phyloP scores from a whole-genome alignment of 2,797 vertebrate species.

The Acanthurus tractus region DNA sequence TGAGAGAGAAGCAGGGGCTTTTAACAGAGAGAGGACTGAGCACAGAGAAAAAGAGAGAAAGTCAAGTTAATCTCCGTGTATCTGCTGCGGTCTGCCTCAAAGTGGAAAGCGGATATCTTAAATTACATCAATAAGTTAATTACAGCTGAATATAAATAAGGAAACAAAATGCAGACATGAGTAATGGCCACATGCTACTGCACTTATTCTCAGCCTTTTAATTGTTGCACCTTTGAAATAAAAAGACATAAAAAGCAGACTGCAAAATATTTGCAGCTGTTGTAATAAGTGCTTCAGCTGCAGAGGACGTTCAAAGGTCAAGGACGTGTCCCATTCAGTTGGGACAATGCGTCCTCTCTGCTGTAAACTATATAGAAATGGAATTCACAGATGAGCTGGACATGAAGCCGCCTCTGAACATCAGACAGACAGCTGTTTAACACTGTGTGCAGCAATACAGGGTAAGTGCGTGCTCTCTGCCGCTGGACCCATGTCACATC shows the following conservation, averaged over 20 bases:
- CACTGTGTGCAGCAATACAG: not conserved
- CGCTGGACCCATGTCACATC: constrained; percentile 9
- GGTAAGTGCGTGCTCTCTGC: constrained; percentile 8
- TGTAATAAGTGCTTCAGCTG: not conserved
- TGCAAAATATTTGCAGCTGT: not conserved
- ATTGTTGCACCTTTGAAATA: not conserved
- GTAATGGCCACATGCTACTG: not conserved
- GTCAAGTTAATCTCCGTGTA: constrained; percentile 14
- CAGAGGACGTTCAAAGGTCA: constrained; percentile 15
- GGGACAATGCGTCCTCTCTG: constrained; percentile 8
- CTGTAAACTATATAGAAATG: constrained; percentile 19
- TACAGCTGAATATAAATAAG: not conserved
- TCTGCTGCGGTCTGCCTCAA: constrained; percentile 16
- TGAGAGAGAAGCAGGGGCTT: constrained; percentile 43
- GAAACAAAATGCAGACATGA: not conserved
- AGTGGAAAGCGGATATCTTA: constrained; percentile 21
- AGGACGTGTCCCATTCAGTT: constrained; percentile 14
- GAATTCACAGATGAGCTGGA: constrained; percentile 21
- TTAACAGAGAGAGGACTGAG: constrained; percentile 30
- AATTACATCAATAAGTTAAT: constrained; percentile 4
- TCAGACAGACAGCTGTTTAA: constrained; percentile 5
- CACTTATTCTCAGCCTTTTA: not conserved
- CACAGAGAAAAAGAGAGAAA: constrained; percentile 8
- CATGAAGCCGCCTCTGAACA: constrained; percentile 10
- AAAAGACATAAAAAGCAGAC: not conserved